These are phyloP conservation scores for Drosophila subsilvestris DNA, from an alignment of 2,888 invertebrate species.

Conservation along the genomic window DNA sequence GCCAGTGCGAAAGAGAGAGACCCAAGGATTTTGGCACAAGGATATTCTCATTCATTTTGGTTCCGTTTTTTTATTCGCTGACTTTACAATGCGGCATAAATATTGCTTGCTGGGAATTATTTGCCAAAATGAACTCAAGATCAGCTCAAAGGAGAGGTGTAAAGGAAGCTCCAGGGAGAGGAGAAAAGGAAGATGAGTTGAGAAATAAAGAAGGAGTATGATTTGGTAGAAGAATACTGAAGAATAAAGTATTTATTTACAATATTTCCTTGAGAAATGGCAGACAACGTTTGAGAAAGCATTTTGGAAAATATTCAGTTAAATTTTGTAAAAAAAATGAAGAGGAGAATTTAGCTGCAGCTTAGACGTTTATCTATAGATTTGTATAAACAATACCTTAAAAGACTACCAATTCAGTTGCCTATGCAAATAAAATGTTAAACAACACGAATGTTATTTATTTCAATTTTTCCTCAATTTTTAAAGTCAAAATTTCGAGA, in stretches of 20 bases:
- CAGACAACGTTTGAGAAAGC: not conserved
- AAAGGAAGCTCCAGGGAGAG: not conserved
- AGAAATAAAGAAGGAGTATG: not conserved
- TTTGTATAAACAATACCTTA: not conserved
- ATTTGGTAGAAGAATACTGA: too few relatives aligned
- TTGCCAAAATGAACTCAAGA: constrained; percentile 8
- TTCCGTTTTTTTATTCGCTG: constrained; percentile 23
- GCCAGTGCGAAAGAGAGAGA: constrained; percentile 11
- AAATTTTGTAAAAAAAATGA: not conserved
- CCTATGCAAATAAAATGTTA: too few relatives aligned
- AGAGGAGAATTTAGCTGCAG: too few relatives aligned
- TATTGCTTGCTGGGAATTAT: constrained; percentile 41
- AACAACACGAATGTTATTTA: not conserved
- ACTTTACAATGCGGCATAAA: constrained; percentile 56
- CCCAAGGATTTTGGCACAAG: constrained; percentile 68
- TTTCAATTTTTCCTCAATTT: not conserved
- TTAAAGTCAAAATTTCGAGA: not conserved
- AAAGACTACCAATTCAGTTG: too few relatives aligned
- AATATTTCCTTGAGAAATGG: not conserved
- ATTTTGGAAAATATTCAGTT: not conserved
- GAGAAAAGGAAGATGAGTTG: not conserved
- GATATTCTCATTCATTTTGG: constrained; percentile 14
- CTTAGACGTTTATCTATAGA: not conserved
- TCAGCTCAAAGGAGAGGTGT: not conserved
- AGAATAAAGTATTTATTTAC: not conserved